Conservation (phyloP, 2,797 vertebrate species). For the Merluccius polli region DNA sequence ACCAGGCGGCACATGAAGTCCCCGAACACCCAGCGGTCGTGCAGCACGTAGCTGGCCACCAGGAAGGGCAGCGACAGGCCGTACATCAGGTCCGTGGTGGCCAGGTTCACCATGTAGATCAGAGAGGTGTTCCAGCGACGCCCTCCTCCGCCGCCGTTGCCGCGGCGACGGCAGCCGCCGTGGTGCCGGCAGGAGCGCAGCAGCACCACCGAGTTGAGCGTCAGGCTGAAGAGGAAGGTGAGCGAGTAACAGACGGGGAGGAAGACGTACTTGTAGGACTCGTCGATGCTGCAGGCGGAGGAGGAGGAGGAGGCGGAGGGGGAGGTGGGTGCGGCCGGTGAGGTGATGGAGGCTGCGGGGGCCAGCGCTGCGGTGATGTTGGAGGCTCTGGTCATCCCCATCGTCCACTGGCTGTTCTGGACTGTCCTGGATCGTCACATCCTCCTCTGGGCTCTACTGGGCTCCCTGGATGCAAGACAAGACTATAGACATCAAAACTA, state of each 20-base stretch:
- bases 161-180: neutral
- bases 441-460: slow-evolving; percentile 36
- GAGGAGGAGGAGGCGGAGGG: slow-evolving; percentile 25
- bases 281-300: slow-evolving; percentile 72
- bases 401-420: slow-evolving; percentile 31
- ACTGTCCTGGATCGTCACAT: neutral
- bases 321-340: slow-evolving; percentile 19
- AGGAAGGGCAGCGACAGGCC: slow-evolving; percentile 68
- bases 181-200: slow-evolving; percentile 69
- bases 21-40: slow-evolving; percentile 67
- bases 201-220: slow-evolving; percentile 77
- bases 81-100: slow-evolving; percentile 70
- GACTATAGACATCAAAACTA: too few relatives aligned
- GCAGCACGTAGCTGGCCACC: slow-evolving; percentile 67
- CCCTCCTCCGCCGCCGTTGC: slow-evolving; percentile 17
- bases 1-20: slow-evolving; percentile 71
- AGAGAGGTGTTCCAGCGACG: slow-evolving; percentile 69
- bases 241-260: slow-evolving; percentile 80
- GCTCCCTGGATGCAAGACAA: slow-evolving; percentile 8
- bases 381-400: slow-evolving; percentile 43
- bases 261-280: slow-evolving; percentile 83
- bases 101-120: slow-evolving; percentile 72
- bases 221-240: slow-evolving; percentile 79
- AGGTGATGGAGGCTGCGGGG: neutral
- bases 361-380: slow-evolving; percentile 15